Evolutionary conservation across 2,113 vertebrate species (phyloP), one percentile per base, ranked within the genome.

Genomic region (Oceanodroma tethys): DNA sequence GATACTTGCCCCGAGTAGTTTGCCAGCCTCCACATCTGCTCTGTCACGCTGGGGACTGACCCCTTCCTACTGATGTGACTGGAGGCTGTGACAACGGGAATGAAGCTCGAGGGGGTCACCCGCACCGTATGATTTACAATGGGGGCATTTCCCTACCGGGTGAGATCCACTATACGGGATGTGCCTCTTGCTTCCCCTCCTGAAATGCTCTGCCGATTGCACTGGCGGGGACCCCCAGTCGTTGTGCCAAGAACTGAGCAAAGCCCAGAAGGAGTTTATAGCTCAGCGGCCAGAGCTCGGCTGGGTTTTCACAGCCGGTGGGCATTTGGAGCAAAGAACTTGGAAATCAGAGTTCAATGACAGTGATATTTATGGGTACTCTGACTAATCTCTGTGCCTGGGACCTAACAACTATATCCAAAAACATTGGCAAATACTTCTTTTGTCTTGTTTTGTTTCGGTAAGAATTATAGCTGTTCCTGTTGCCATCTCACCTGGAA

Each of bases 401-500:
- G 59, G 27, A 84, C 25, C 22, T 48, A 78, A 84, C 30, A 87
- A 67, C 88, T 52, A 65, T 19, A 84, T 89, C 32, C 30, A 74
- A 91, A 91, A 84, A 9, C 48, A 52, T 20, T 15, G 72, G 26
- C 65, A 86, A 89, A 55, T 42, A 59, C 43, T 59, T 80, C 36
- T 76, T 82, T 81, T 59, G 36, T 52, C 65, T 84, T 75, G 18
- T 32, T 88, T 75, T 25, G 48, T 50, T 52, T 52, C 66, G 84
- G 20, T 93, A 63, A 88, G 71, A 90, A 38, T 43, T 60, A 27
- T 2, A 83, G 56, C 76, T 90, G 38, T 48, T 79, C 34, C 62
- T 67, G 26, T 63, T 87, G 74, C 78, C 81, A 58, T 72, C 83
- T 96, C 73, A 96, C 86, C 81, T 95, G 86, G 88, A 95, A 91